phyloP scores from a whole-genome alignment of 2,797 vertebrate species.

The Danio tinwini region DNA sequence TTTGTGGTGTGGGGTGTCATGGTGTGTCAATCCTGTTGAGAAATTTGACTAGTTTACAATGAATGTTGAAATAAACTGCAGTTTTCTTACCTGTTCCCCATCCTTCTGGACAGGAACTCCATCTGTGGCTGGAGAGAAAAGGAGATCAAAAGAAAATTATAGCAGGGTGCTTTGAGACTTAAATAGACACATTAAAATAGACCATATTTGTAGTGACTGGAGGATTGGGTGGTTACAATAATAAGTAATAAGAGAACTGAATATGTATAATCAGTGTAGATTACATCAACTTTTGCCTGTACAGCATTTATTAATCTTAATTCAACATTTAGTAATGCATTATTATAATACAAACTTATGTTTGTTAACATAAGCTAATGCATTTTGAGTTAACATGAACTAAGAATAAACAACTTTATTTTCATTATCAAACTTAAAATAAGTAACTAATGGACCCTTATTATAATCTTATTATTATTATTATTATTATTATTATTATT shows the following conservation, averaged over 20 bases:
- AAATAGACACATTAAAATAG: not conserved
- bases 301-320: too few relatives aligned
- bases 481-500: too few relatives aligned
- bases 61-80: constrained; percentile 8
- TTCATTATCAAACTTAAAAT: too few relatives aligned
- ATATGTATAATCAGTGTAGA: too few relatives aligned
- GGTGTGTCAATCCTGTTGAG: not conserved
- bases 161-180: not conserved
- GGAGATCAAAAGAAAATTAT: constrained; percentile 38
- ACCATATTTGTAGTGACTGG: not conserved
- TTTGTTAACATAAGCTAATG: too few relatives aligned
- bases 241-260: not conserved
- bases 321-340: too few relatives aligned
- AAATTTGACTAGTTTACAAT: constrained; percentile 21
- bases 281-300: too few relatives aligned
- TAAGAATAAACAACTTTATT: too few relatives aligned
- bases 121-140: constrained; percentile 82
- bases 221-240: not conserved
- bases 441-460: too few relatives aligned
- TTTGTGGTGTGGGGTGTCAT: constrained; percentile 64
- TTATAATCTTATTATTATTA: too few relatives aligned
- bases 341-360: too few relatives aligned
- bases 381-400: too few relatives aligned
- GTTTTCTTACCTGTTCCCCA: constrained; percentile 91
- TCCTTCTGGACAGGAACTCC: constrained; percentile 95